Evolutionary conservation across 2,888 invertebrate species (phyloP).

Genomic region (Tupiocoris notatus): DNA sequence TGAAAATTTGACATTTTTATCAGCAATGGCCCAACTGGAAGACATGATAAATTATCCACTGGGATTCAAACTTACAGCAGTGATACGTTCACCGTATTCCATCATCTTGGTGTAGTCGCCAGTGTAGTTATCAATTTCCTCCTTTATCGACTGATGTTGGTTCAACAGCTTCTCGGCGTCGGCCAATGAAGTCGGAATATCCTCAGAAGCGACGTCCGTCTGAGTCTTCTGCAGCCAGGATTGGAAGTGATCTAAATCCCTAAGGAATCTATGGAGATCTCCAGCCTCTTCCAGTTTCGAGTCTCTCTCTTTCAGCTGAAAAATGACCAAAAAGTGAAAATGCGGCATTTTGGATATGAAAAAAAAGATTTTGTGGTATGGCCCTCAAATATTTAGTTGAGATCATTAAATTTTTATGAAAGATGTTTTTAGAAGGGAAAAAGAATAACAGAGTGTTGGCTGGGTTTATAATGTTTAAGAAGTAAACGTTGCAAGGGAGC

Average conservation of each 20-base stretch:
- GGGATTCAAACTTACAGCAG: slow-evolving; percentile 61
- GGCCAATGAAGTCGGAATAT: slow-evolving; percentile 85
- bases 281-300: slow-evolving; percentile 98
- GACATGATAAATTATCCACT: background rate
- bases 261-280: slow-evolving; percentile 94
- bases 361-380: too few relatives aligned
- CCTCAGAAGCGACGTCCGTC: slow-evolving; percentile 97
- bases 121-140: slow-evolving; percentile 98
- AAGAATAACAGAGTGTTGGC: too few relatives aligned
- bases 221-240: slow-evolving; percentile 98
- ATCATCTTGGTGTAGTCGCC: slow-evolving; percentile 99
- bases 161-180: slow-evolving; percentile 96
- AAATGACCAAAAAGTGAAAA: slow-evolving; percentile 19
- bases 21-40: too few relatives aligned
- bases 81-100: slow-evolving; percentile 96
- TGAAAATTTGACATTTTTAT: too few relatives aligned
- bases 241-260: slow-evolving; percentile 99
- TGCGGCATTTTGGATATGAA: too few relatives aligned
- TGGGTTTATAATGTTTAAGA: too few relatives aligned
- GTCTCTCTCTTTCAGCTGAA: slow-evolving; percentile 91
- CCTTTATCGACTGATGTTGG: slow-evolving; percentile 97
- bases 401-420: too few relatives aligned
- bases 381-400: too few relatives aligned
- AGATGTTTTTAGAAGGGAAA: too few relatives aligned
- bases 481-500: too few relatives aligned